Evolutionary conservation across 2,888 invertebrate genomes (phyloP).

Genomic region (Hydropsyche betteni): DNA sequence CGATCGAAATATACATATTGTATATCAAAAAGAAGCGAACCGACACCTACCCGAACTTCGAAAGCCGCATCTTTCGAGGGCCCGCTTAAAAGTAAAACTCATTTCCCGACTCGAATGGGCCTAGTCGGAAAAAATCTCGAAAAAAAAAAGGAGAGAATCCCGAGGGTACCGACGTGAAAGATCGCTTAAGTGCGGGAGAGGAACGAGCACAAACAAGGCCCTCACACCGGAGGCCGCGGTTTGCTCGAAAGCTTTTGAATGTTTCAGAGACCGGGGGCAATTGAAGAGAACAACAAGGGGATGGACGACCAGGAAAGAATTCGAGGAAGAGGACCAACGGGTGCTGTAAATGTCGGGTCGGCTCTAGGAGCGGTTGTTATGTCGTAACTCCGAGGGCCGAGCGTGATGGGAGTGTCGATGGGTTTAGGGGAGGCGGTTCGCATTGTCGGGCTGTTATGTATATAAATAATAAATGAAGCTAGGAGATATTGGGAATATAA

Average conservation of each 20-base stretch:
- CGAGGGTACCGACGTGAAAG: neutral
- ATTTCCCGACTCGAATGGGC: neutral
- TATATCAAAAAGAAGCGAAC: neutral
- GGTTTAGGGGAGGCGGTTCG: too few relatives aligned
- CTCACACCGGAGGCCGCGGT: too few relatives aligned
- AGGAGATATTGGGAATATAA: too few relatives aligned
- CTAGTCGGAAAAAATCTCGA: neutral
- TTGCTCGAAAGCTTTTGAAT: constrained; percentile 9
- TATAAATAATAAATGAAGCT: too few relatives aligned
- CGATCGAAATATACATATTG: neutral
- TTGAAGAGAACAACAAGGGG: too few relatives aligned
- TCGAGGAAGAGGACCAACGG: too few relatives aligned
- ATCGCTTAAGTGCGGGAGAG: constrained; percentile 11
- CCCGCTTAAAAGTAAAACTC: constrained; percentile 4
- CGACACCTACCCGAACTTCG: neutral
- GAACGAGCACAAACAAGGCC: neutral
- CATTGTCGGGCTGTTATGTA: too few relatives aligned
- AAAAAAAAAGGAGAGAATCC: neutral
- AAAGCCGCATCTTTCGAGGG: neutral
- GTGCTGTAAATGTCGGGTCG: too few relatives aligned
- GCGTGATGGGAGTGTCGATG: too few relatives aligned
- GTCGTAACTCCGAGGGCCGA: too few relatives aligned
- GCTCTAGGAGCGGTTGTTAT: too few relatives aligned
- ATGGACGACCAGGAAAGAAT: too few relatives aligned
- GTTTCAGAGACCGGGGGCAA: neutral